phyloP scores from a whole-genome alignment of 2,113 vertebrate species.

The Catharus fuscescens region DNA sequence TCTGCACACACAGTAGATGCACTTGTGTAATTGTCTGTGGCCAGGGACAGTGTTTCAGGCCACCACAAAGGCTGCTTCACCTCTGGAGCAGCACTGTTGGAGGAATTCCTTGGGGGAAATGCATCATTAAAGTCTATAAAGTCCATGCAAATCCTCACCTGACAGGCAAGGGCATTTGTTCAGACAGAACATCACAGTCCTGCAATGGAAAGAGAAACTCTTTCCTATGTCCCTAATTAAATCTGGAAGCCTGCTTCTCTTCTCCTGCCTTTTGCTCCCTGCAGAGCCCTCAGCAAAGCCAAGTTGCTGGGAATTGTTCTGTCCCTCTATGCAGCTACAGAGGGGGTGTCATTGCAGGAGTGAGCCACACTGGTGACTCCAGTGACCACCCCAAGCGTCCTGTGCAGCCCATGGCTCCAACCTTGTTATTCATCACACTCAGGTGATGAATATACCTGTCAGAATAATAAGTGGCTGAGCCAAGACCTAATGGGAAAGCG shows the following conservation, averaged over 20 bases:
- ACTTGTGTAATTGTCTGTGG: neutral
- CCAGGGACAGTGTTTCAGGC: neutral
- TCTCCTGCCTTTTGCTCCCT: neutral
- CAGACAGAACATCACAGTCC: neutral
- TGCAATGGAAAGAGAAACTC: neutral
- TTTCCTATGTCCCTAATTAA: neutral
- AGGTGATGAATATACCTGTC: constrained; percentile 45
- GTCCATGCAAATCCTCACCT: neutral
- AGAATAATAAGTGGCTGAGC: neutral
- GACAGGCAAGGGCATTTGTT: neutral
- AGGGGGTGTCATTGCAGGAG: neutral
- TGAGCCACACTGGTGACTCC: neutral
- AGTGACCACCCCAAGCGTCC: neutral
- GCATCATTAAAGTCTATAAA: neutral
- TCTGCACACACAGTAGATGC: neutral
- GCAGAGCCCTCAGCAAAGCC: neutral
- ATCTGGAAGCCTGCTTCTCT: neutral
- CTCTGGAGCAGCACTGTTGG: neutral
- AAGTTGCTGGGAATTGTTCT: neutral
- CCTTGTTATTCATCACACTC: neutral
- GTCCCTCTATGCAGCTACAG: neutral
- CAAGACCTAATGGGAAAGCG: neutral
- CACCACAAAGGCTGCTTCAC: neutral
- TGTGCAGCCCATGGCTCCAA: neutral
- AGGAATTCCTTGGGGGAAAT: neutral